Evolutionary conservation across 2,797 vertebrate species (phyloP).

Genomic region (Smutsia temminckii): DNA sequence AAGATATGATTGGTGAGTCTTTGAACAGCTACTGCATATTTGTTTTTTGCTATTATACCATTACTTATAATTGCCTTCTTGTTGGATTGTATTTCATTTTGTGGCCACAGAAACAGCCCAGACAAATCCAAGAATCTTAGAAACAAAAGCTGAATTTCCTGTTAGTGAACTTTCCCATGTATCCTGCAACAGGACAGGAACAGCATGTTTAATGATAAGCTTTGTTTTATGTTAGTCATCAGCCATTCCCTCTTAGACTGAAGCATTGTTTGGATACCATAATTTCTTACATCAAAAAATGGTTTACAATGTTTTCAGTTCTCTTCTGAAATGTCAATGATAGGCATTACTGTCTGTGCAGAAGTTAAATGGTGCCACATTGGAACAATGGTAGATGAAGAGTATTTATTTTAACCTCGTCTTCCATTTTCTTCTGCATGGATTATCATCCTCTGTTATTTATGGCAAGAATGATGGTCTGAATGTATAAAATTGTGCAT

Average conservation of each 20-base stretch:
- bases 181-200: not conserved
- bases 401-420: slow-evolving; percentile 70
- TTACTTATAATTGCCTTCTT: slow-evolving; percentile 44
- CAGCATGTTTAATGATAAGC: not conserved
- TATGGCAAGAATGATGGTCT: slow-evolving; percentile 24
- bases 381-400: slow-evolving; percentile 48
- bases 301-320: slow-evolving; percentile 63
- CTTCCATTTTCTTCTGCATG: slow-evolving; percentile 65
- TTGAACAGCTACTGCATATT: slow-evolving; percentile 47
- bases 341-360: not conserved
- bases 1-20: not conserved
- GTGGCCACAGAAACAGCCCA: not conserved
- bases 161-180: not conserved
- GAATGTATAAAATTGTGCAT: slow-evolving; percentile 30
- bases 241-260: not conserved
- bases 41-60: slow-evolving; percentile 58
- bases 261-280: not conserved
- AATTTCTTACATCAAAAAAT: slow-evolving; percentile 38
- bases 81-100: not conserved
- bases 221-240: not conserved
- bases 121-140: slow-evolving; percentile 45
- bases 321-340: slow-evolving; percentile 70
- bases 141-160: slow-evolving; percentile 38
- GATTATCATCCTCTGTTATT: slow-evolving; percentile 60
- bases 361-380: slow-evolving; percentile 5